Base-by-base conservation (phyloP, 2,888 invertebrate genomes). In the Acanthococcus lagerstroemiae region DNA sequence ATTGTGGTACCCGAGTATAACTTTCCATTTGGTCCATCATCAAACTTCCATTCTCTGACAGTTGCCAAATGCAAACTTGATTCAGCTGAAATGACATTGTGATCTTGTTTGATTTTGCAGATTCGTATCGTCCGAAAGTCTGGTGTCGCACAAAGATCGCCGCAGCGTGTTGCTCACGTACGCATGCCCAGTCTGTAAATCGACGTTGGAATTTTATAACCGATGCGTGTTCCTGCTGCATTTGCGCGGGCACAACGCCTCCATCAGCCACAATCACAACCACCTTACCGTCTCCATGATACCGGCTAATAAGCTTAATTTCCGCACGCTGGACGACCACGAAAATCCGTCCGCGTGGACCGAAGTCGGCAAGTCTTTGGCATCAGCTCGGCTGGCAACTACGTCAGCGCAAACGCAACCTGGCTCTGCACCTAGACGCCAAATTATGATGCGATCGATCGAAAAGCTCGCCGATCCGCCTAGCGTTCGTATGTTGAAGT, bases 101-200 rank as follows among this genome's bases (percentile, higher is more conserved):
- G n/a, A 15, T 37, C 1, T 57, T 17, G 48, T 61, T 48, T 61
- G 21, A 25, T 17, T 21, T 52, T 57, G 7, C 60, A 67, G 67
- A 27, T 67, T 67, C 45, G 27, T 52, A 4, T 44, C 45, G 1
- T 17, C 2, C 1, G 55, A 58, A 19, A 50, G 56, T 26, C 45
- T 67, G 55, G 52, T 12, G 24, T 48, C 25, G 17, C 67, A 67
- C 22, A 45, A 52, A 27, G 54, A 67, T 46, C 54, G 67, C 12
- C 25, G 60, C 15, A 61, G 50, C n/a, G 60, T 55, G 15, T 30
- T 67, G 27, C 55, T 67, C 48, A 61, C 54, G 9, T 67, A 67
- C 22, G 46, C 44, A 17, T 67, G 67, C 25, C 67, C 61, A 3
- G n/a, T 24, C 5, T 67, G 67, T 27, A 44, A 55, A 19, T 5